These are phyloP conservation scores for Euschistus heros DNA, from an alignment of 1,140 invertebrate genomes.

Conservation along the genomic window DNA sequence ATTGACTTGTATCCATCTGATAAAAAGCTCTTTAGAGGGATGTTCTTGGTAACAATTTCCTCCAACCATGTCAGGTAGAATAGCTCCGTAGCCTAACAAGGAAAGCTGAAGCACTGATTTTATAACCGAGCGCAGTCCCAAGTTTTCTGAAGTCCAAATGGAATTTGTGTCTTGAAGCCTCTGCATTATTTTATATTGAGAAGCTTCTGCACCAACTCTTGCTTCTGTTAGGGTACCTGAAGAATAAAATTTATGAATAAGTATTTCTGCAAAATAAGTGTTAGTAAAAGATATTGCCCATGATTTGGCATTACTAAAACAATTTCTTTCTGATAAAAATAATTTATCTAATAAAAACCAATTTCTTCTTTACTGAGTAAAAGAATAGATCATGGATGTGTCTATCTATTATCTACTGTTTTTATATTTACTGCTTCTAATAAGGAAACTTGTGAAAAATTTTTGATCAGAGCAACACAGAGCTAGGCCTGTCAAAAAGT, in stretches of 20 bases:
- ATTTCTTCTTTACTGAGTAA: too few species aligned
- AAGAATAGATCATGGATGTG: too few species aligned
- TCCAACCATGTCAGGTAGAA: constrained; percentile 86
- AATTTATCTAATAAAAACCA: too few species aligned
- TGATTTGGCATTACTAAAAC: too few species aligned
- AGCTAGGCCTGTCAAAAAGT: too few species aligned
- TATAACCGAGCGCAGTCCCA: constrained; percentile 62
- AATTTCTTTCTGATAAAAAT: too few species aligned
- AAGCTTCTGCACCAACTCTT: constrained; percentile 47
- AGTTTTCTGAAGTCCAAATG: constrained; percentile 63
- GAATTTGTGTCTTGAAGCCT: constrained; percentile 81
- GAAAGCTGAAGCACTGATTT: constrained; percentile 70
- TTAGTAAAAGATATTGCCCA: too few species aligned
- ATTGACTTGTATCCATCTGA: constrained; percentile 80
- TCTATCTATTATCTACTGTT: too few species aligned
- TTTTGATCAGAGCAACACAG: too few species aligned
- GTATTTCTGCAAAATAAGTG: too few species aligned
- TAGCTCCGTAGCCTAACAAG: constrained; percentile 70
- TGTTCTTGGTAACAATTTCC: constrained; percentile 65
- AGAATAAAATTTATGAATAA: neutral
- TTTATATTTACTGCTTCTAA: too few species aligned
- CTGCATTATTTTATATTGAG: constrained; percentile 68
- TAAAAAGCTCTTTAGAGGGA: constrained; percentile 63
- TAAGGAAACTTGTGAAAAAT: too few species aligned
- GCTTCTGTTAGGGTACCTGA: constrained; percentile 27